A percentile compares a stretch with the other conserved stretches of the same genome.
phyloP scores from a whole-genome alignment of 2,888 invertebrate species.

The Apodemia hepburni region DNA sequence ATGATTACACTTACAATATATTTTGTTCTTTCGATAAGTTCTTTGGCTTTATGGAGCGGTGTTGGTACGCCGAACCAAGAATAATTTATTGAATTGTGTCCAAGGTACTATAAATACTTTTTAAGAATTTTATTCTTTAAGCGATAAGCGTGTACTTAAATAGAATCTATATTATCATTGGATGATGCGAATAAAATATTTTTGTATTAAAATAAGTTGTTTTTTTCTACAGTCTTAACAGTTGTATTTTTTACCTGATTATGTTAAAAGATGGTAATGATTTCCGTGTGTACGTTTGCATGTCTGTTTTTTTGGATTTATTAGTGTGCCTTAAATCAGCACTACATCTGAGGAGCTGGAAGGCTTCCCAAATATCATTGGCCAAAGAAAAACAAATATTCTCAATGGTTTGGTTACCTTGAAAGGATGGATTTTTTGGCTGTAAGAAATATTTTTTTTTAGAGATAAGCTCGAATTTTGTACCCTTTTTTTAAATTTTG shows the following conservation, averaged over 20 bases:
- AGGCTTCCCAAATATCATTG: too few species aligned
- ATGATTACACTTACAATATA: neutral
- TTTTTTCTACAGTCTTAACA: neutral
- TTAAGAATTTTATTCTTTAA: neutral
- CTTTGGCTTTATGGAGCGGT: neutral
- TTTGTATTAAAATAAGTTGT: neutral
- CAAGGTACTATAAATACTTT: neutral
- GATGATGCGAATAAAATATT: neutral
- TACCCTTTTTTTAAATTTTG: too few species aligned
- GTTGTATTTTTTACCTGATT: neutral
- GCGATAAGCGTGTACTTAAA: slow-evolving; percentile 5
- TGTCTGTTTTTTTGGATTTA: too few species aligned
- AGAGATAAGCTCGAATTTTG: too few species aligned
- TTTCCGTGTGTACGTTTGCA: too few species aligned
- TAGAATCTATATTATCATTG: slow-evolving; percentile 8
- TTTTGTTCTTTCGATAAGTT: neutral
- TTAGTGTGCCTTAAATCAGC: too few species aligned
- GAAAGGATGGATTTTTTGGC: too few species aligned
- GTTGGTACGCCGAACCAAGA: neutral
- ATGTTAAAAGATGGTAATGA: too few species aligned
- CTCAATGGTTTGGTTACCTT: too few species aligned
- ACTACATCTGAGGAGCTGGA: too few species aligned
- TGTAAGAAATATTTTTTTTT: too few species aligned
- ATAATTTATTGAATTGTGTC: neutral
- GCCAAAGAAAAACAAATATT: too few species aligned